Base-by-base conservation (phyloP, 2,888 invertebrate species). In the Rhaphigaster nebulosa region DNA sequence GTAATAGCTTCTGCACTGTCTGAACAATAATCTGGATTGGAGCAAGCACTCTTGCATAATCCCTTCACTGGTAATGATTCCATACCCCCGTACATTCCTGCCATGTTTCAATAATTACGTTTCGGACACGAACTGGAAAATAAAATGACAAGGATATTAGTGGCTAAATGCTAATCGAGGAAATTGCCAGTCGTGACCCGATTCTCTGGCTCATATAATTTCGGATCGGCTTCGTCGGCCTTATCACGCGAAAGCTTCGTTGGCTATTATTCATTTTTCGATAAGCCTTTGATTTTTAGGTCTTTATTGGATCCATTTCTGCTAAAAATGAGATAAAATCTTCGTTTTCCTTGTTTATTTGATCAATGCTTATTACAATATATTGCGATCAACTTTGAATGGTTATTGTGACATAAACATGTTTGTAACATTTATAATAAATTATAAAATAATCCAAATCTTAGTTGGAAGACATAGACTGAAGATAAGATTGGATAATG, bases 131-230 rank as follows among this genome's bases (percentile, higher is more conserved):
- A 84, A 84, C 45, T 84, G 45, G 45, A 84, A 45, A 45, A 84
- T 84, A 84, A 41, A 45, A 45, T 45, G 84, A 84, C 84, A 45
- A 76, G 84, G 45, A 84, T 50, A 50, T 45, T 50, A 84, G 84
- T 45, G 84, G 45, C 84, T 41, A 84, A 84, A 84, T 50, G 41
- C 45, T 45, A 41, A 84, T 84, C 13, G n/a, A 26, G 84, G 45
- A 84, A 84, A 84, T 84, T 84, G 84, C n/a, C 26, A 50, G 70
- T 76, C 70, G 70, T 84, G 84, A 84, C 84, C 84, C 45, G 84
- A 50, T 84, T 84, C 45, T n/a, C 20, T 1, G n/a, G 3, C 84
- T 84, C 45, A 6, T 50, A 50, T 84, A 84, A 84, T 84, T 84
- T 84, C 84, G n/a, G 45, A 84, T 84, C 45, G 26, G 23, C 41